Evolutionary conservation across 2,888 invertebrate genomes (phyloP).

Genomic region (Eudemis profundana): DNA sequence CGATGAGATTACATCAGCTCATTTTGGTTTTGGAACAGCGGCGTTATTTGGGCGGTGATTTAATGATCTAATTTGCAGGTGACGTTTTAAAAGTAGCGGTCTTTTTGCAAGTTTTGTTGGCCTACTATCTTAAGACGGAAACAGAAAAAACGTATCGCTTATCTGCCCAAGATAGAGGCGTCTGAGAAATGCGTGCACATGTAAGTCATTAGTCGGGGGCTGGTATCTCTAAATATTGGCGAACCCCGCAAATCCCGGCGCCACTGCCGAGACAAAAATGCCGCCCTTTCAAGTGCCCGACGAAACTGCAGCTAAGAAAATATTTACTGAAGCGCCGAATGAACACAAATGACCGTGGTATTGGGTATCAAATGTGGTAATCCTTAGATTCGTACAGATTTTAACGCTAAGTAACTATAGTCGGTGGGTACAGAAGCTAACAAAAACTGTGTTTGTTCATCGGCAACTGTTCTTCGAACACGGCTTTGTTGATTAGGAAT

Average conservation of each 20-base stretch:
- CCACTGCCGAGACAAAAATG: conserved; percentile 63
- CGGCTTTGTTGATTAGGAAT: conserved; percentile 5
- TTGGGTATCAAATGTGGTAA: conserved; percentile 62
- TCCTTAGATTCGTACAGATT: conserved; percentile 41
- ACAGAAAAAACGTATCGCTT: conserved; percentile 53
- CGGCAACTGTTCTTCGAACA: conserved; percentile 13
- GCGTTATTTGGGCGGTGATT: conserved; percentile 37
- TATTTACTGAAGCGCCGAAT: conserved; percentile 75
- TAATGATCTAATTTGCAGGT: conserved; percentile 39
- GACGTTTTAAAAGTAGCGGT: conserved; percentile 35
- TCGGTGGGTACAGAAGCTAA: conserved; percentile 32
- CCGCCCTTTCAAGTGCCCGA: conserved; percentile 64
- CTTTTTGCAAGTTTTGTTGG: conserved; percentile 35
- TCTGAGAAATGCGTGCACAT: conserved; percentile 70
- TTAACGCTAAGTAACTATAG: conserved; percentile 34
- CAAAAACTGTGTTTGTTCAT: conserved; percentile 35
- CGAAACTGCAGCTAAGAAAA: conserved; percentile 75
- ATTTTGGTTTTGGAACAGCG: conserved; percentile 28
- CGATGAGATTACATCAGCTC: conserved; percentile 48
- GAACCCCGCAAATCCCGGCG: conserved; percentile 78
- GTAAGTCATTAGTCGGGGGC: conserved; percentile 78
- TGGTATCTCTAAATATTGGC: conserved; percentile 76
- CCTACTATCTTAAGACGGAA: conserved; percentile 49
- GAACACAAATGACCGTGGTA: conserved; percentile 83
- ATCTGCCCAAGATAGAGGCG: conserved; percentile 54